Evolutionary conservation across 2,113 vertebrate genomes (phyloP).

Genomic region (Paraplagusia blochii): DNA sequence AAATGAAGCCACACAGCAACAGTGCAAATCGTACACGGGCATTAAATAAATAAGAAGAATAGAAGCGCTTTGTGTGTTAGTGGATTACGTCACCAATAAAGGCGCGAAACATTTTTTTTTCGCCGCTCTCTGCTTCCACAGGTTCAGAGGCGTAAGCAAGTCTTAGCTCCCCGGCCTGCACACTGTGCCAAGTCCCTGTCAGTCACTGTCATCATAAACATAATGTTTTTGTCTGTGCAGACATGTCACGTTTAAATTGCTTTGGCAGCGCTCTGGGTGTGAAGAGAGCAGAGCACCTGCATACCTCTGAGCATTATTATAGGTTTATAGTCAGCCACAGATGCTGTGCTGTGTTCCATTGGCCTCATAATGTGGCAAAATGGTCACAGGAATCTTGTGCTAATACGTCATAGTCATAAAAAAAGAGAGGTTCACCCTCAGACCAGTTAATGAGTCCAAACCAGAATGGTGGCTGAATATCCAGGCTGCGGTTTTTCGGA

Average conservation of each 20-base stretch:
- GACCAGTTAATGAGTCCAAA: too few species aligned
- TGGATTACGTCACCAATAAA: not conserved
- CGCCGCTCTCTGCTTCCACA: too few species aligned
- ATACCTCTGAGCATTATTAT: not conserved
- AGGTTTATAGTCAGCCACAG: too few species aligned
- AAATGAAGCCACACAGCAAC: constrained; percentile 21
- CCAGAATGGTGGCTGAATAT: too few species aligned
- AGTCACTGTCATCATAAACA: not conserved
- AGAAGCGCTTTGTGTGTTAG: not conserved
- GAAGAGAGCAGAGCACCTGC: constrained; percentile 1
- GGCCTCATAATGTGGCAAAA: too few species aligned
- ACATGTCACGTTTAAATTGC: not conserved
- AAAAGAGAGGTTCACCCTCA: too few species aligned
- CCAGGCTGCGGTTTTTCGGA: too few species aligned
- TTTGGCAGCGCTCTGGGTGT: not conserved
- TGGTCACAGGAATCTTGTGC: too few species aligned
- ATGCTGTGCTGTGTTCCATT: too few species aligned
- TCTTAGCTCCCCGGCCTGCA: not conserved
- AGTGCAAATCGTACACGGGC: constrained; percentile 18
- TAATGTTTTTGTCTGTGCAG: constrained; percentile 5
- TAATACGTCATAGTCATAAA: too few species aligned
- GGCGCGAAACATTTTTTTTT: too few species aligned
- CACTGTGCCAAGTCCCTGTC: not conserved
- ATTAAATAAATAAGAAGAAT: not conserved
- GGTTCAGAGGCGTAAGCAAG: not conserved